Evolutionary conservation across 2,888 invertebrate species (phyloP), one percentile per base, ranked within the genome.

Genomic region (Druceiella hillmani): DNA sequence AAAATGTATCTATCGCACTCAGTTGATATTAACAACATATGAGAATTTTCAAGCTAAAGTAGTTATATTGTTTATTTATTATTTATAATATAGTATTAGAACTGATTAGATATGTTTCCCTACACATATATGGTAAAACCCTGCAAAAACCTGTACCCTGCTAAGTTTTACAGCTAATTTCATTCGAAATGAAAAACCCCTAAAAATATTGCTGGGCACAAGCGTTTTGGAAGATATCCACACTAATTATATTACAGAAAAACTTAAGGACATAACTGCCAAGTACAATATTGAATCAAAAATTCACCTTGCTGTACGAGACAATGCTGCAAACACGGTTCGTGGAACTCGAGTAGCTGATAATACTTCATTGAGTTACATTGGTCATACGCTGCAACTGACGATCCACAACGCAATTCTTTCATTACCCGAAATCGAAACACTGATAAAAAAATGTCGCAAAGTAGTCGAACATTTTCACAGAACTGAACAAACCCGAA

Each of bases 111-210:
- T n/a, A n/a, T n/a, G n/a, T n/a, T n/a, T n/a, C n/a, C n/a, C 33
- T 28, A 41, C 36, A 9, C 39, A 42, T 39, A 42, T 39, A 32
- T 42, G 38, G 39, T 36, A 36, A 32, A 42, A 42, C 33, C 39
- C 36, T 15, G 36, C 39, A 33, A 42, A 42, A 39, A 42, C 39
- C 20, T 42, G 36, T 39, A 39, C 39, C 12, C 39, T 42, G 32
- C 33, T 42, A 36, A 28, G 38, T 36, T 42, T 39, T 32, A 42
- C 36, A 20, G 39, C 42, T 26, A 38, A 42, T 39, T 42, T 42
- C 17, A 11, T 42, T 33, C 33, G 38, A 26, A 16, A 27, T 26
- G 16, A 27, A 25, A 3, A 33, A 12, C 5, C 11, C 33, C 2
- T 16, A 33, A 12, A 24, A 41, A n/a, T n/a, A n/a, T n/a, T n/a